These are phyloP conservation scores for Chaitophorus viminalis DNA, from an alignment of 2,888 invertebrate genomes.

Conservation along the genomic window DNA sequence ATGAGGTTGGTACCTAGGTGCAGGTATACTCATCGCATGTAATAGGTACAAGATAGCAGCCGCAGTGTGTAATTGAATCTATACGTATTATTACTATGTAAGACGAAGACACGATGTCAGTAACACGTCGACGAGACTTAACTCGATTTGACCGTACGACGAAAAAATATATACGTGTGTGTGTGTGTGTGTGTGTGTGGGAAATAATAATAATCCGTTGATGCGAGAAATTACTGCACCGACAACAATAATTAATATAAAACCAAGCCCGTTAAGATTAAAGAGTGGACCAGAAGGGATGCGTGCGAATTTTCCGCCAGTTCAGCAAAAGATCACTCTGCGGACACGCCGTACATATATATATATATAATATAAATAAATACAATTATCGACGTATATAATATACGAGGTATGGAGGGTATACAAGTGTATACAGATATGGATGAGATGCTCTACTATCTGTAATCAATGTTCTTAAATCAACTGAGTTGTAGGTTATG, in stretches of 20 bases:
- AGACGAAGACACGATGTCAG: no score
- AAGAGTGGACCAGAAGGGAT: not conserved
- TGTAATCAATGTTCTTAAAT: conserved; percentile 23
- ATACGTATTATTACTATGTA: not conserved
- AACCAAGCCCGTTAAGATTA: no score
- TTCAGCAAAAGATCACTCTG: conserved; percentile 24
- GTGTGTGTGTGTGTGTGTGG: no score
- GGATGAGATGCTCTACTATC: not conserved
- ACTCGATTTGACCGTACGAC: not conserved
- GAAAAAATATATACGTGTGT: not conserved
- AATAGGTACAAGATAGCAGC: not conserved
- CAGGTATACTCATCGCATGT: not conserved
- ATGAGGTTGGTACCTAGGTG: not conserved
- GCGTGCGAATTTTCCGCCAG: conserved; percentile 18
- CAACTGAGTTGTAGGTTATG: not conserved
- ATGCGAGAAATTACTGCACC: not conserved
- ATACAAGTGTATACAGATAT: not conserved
- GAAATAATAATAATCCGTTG: not conserved
- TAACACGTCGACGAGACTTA: not conserved
- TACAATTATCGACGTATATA: not conserved
- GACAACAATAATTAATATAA: not conserved
- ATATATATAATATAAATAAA: not conserved
- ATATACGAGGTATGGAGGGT: not conserved
- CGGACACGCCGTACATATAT: not conserved
- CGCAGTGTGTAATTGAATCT: no score